Evolutionary conservation across 2,797 vertebrate species (phyloP).

Genomic region (Denticeps clupeoides): DNA sequence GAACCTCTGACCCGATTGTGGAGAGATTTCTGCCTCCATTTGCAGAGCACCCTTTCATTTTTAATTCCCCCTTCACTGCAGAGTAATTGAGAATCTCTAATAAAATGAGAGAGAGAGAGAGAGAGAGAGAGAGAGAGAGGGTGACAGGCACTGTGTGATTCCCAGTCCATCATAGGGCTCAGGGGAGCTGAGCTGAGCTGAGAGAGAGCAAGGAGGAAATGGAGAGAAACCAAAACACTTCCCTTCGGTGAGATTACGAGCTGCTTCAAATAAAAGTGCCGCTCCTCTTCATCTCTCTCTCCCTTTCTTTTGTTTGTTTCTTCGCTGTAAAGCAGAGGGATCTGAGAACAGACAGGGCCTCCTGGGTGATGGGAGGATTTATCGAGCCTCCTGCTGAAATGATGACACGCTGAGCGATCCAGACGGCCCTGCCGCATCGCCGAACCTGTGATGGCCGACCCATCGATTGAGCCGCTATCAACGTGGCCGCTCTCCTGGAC

Average conservation of each 20-base stretch:
- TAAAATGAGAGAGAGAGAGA: slow-evolving; percentile 14
- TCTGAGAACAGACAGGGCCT: slow-evolving; percentile 10
- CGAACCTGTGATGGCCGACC: too few species aligned
- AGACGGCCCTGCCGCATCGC: background rate
- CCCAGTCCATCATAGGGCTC: slow-evolving; percentile 21
- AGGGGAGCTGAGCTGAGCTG: slow-evolving; percentile 7
- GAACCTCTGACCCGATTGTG: slow-evolving; percentile 20
- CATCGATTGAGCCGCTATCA: slow-evolving; percentile 9
- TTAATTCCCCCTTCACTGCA: slow-evolving; percentile 21
- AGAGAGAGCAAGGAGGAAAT: too few species aligned
- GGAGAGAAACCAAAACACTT: slow-evolving; percentile 15
- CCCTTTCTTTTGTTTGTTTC: slow-evolving; percentile 1
- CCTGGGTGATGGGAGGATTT: slow-evolving; percentile 18
- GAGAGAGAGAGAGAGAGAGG: slow-evolving; percentile 10
- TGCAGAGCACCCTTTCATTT: slow-evolving; percentile 14
- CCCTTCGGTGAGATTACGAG: slow-evolving; percentile 21
- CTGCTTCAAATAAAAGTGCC: slow-evolving; percentile 24
- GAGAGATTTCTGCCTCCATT: slow-evolving; percentile 9
- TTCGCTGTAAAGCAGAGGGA: slow-evolving; percentile 7
- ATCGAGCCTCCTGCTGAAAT: slow-evolving; percentile 6
- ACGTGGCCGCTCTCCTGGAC: background rate
- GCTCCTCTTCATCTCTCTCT: background rate
- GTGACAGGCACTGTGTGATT: slow-evolving; percentile 20
- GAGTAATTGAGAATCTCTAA: slow-evolving; percentile 29
- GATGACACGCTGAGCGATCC: slow-evolving; percentile 15